These are phyloP conservation scores for Netelia melanura DNA, from an alignment of 2,888 invertebrate genomes.

Conservation along the genomic window DNA sequence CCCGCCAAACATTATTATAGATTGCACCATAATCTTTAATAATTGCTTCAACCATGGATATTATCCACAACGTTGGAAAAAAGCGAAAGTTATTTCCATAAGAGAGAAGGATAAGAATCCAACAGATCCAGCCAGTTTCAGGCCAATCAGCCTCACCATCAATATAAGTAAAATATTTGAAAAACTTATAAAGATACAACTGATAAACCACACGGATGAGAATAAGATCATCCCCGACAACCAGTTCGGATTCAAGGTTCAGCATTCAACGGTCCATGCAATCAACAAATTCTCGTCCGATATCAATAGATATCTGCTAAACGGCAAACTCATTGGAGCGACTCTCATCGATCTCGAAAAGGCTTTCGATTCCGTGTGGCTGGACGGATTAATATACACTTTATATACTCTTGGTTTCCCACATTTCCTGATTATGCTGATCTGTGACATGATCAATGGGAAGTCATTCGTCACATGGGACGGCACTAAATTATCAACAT, in stretches of 20 bases:
- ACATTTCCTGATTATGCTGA: not conserved
- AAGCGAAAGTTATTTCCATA: slow-evolving; percentile 40
- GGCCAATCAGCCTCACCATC: slow-evolving; percentile 60
- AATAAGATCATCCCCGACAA: slow-evolving; percentile 53
- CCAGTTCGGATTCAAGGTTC: slow-evolving; percentile 60
- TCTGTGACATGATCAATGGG: slow-evolving; percentile 26
- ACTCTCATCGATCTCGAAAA: slow-evolving; percentile 22
- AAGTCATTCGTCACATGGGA: slow-evolving; percentile 23
- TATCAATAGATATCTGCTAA: slow-evolving; percentile 19
- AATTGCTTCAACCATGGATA: slow-evolving; percentile 45
- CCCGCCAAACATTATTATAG: not conserved
- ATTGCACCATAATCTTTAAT: slow-evolving; percentile 46
- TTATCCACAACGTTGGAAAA: slow-evolving; percentile 45
- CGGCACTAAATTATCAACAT: not conserved
- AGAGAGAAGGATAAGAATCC: slow-evolving; percentile 49
- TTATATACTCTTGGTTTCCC: not conserved
- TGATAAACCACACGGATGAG: not conserved
- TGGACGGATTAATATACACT: slow-evolving; percentile 9
- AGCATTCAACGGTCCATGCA: slow-evolving; percentile 62
- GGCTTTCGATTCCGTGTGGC: slow-evolving; percentile 51
- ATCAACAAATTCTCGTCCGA: slow-evolving; percentile 52
- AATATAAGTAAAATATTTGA: slow-evolving; percentile 61
- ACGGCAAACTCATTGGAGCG: slow-evolving; percentile 35
- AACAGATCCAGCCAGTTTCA: slow-evolving; percentile 2
- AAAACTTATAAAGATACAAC: slow-evolving; percentile 35